A percentile compares a stretch with the other conserved stretches of the same genome.
phyloP scores from a whole-genome alignment of 2,888 invertebrate species.

The Abrostola tripartita region DNA sequence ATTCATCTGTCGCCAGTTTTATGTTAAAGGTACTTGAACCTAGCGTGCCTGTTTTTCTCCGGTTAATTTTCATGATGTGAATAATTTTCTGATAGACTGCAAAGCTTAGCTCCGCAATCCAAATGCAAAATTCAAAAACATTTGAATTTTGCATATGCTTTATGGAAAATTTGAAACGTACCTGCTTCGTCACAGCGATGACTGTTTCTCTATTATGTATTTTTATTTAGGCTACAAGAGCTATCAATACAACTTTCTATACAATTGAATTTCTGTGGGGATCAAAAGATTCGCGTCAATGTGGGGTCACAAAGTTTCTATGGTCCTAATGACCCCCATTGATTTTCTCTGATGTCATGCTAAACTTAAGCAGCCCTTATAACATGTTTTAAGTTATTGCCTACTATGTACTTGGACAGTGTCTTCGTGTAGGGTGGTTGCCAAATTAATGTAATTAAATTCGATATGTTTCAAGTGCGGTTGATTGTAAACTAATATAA shows the following conservation, averaged over 20 bases:
- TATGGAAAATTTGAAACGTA: neutral
- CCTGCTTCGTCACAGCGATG: neutral
- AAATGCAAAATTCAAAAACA: neutral
- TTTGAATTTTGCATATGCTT: neutral
- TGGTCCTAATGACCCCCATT: neutral
- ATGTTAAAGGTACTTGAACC: too few species aligned
- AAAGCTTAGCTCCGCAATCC: too few species aligned
- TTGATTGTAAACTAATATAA: constrained; percentile 58
- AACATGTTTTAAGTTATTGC: constrained; percentile 5
- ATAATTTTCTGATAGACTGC: too few species aligned
- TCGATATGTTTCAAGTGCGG: constrained; percentile 52
- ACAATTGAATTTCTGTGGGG: neutral
- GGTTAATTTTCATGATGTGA: too few species aligned
- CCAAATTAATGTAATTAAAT: constrained; percentile 25
- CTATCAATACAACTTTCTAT: neutral
- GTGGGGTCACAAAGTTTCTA: neutral
- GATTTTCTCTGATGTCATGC: neutral
- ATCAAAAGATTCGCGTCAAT: neutral
- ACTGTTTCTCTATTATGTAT: constrained; percentile 7
- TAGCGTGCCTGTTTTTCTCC: too few species aligned
- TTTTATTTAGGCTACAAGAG: neutral
- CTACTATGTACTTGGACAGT: constrained; percentile 37
- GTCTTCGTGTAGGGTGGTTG: constrained; percentile 31
- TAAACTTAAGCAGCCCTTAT: neutral
- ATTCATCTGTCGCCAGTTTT: too few species aligned